Evolutionary conservation across 2,113 vertebrate species (phyloP).

Genomic region (Pangasianodon gigas): DNA sequence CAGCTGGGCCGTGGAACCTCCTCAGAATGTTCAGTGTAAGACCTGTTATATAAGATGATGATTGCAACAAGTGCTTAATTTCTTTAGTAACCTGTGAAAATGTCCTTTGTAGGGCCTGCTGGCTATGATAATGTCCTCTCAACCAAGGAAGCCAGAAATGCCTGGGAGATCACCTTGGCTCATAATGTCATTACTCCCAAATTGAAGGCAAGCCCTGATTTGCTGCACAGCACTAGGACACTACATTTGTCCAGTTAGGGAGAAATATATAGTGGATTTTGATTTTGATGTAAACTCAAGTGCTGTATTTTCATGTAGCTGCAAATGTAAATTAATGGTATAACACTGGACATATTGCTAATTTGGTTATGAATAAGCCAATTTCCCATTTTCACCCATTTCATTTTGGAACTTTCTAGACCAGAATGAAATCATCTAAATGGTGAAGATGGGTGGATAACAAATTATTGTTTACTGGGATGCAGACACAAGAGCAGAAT

Average conservation of each 20-base stretch:
- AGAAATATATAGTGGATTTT: not conserved
- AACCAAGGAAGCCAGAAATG: conserved; percentile 76
- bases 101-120: conserved; percentile 66
- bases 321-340: not conserved
- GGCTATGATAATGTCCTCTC: conserved; percentile 67
- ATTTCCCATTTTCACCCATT: not conserved
- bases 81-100: not conserved
- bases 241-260: not conserved
- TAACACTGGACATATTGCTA: not conserved
- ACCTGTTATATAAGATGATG: not conserved
- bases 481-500: not conserved
- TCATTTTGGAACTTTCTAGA: not conserved
- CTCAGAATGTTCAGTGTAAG: conserved; percentile 17
- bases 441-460: not conserved
- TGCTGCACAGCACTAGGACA: not conserved
- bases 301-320: not conserved
- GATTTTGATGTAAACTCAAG: not conserved
- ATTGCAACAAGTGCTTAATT: not conserved
- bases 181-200: conserved; percentile 70
- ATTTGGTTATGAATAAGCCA: not conserved
- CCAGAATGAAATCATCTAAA: not conserved
- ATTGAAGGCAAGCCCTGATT: conserved; percentile 71
- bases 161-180: conserved; percentile 79
- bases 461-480: not conserved
- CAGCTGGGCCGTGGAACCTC: conserved; percentile 26